Base-by-base conservation (phyloP, 2,888 invertebrate species). In the Elegia similella region DNA sequence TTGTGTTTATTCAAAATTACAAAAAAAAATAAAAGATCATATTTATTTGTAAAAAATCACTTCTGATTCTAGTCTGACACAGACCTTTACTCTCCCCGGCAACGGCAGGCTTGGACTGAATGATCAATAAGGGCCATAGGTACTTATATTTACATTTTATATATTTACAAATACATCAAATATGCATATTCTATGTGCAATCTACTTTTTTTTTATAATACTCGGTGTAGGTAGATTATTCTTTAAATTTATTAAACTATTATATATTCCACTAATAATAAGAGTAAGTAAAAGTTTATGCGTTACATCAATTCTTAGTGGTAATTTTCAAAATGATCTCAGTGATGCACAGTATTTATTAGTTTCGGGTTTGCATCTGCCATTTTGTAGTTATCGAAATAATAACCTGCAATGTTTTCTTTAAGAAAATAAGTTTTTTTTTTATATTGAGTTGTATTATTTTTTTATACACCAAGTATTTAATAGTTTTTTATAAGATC, bases 341-440 rank as follows among this genome's bases (percentile, higher is more conserved):
- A 84, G 68, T 70, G 75, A 76, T 86, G 82, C 82, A 75, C 81
- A 84, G 84, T 86, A 84, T 84, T 86, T 61, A 62, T 70, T 68
- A 65, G 59, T 68, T 70, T 73, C 65, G 65, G 74, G 69, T 75
- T 63, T 73, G 76, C 76, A 76, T 78, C 78, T 70, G 80, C 78
- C 79, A 80, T 80, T 72, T 50, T 50, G 10, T 10, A 23, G 46
- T 17, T 46, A 23, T 8, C 10, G 17, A 46, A 46, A 44, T 15
- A 7, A 32, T 1, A 38, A n/a, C 38, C 23, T 23, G 23, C 10
- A n/a, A 23, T 46, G 10, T 10, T 12, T 44, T 46, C 17, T 23
- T 23, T 23, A 6, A 46, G 6, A 5, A n/a, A 29, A 29, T 46
- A 6, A 50, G 7, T 16, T 16, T 50, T 48, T 50, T 50, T 34